Percentiles rank a stretch among this genome's conserved stretches.
Conservation (phyloP, 2,888 invertebrate species). For the Junonia oenone region DNA sequence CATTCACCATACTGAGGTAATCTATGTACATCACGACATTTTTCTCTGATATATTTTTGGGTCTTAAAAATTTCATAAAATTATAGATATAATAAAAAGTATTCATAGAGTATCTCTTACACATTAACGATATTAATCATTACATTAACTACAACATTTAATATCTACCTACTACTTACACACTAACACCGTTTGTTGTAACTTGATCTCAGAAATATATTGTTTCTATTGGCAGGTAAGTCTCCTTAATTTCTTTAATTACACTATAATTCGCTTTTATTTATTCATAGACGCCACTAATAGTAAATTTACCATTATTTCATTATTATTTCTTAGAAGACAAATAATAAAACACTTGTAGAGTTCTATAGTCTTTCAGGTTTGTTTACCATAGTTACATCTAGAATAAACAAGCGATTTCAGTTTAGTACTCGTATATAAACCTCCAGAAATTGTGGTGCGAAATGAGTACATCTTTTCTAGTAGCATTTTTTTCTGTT, state of each 20-base stretch:
- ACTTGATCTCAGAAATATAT: conserved; percentile 13
- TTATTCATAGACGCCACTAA: background rate
- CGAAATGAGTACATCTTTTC: background rate
- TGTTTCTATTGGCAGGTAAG: background rate
- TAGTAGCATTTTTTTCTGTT: background rate
- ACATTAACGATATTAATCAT: conserved; percentile 7
- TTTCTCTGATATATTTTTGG: conserved; percentile 18
- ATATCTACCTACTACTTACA: conserved; percentile 17
- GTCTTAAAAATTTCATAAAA: conserved; percentile 9
- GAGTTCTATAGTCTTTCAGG: too few relatives aligned
- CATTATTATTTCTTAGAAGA: too few relatives aligned
- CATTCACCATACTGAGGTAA: conserved; percentile 20
- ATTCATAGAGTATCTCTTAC: conserved; percentile 17
- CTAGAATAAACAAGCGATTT: background rate
- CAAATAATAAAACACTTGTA: too few relatives aligned
- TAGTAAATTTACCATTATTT: background rate
- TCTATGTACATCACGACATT: conserved; percentile 17
- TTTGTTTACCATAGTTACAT: background rate
- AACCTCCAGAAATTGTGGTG: background rate
- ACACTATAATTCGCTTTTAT: background rate
- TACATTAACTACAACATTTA: conserved; percentile 22
- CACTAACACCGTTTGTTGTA: conserved; percentile 18
- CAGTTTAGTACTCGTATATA: background rate
- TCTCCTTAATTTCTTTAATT: background rate
- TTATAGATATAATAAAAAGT: conserved; percentile 16